A percentile compares a stretch with the other conserved stretches of the same genome.
These are phyloP conservation scores for Drosophila testacea DNA, from an alignment of 2,888 invertebrate genomes.

Conservation along the genomic window DNA sequence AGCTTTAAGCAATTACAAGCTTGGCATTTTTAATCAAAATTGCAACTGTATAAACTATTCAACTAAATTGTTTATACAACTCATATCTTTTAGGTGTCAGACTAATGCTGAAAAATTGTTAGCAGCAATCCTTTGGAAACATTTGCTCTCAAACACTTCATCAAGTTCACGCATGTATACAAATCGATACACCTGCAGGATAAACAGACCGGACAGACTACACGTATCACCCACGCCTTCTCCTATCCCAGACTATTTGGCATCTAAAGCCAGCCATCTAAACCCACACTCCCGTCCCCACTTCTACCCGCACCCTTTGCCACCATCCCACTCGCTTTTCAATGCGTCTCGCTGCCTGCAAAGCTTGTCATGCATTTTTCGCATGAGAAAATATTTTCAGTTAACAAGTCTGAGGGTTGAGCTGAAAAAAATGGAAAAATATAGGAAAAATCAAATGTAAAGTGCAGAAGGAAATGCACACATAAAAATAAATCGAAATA, in stretches of 20 bases:
- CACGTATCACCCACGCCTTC: not conserved
- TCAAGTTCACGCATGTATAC: slow-evolving; percentile 43
- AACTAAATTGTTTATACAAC: not conserved
- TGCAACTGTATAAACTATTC: not conserved
- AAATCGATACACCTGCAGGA: slow-evolving; percentile 54
- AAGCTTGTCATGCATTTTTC: slow-evolving; percentile 76
- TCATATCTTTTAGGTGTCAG: not conserved
- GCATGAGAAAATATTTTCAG: slow-evolving; percentile 79
- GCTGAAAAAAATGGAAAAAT: slow-evolving; percentile 8
- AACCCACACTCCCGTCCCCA: not conserved
- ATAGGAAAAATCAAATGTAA: slow-evolving; percentile 47
- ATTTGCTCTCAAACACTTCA: slow-evolving; percentile 39
- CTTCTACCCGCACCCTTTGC: not conserved
- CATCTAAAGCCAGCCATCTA: slow-evolving; percentile 45
- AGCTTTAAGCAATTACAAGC: no score
- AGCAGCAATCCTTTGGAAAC: not conserved
- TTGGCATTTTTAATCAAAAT: not conserved
- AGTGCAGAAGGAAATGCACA: slow-evolving; percentile 56
- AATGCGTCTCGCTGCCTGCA: slow-evolving; percentile 65
- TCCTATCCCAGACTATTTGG: slow-evolving; percentile 25
- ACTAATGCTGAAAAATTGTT: slow-evolving; percentile 22
- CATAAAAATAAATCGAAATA: slow-evolving; percentile 78
- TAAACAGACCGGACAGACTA: slow-evolving; percentile 29
- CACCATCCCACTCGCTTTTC: slow-evolving; percentile 32
- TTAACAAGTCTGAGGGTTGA: slow-evolving; percentile 67